Evolutionary conservation across 2,797 vertebrate species (phyloP), one percentile per base, ranked within the genome.

Genomic region (Syngnathus rostellatus): DNA sequence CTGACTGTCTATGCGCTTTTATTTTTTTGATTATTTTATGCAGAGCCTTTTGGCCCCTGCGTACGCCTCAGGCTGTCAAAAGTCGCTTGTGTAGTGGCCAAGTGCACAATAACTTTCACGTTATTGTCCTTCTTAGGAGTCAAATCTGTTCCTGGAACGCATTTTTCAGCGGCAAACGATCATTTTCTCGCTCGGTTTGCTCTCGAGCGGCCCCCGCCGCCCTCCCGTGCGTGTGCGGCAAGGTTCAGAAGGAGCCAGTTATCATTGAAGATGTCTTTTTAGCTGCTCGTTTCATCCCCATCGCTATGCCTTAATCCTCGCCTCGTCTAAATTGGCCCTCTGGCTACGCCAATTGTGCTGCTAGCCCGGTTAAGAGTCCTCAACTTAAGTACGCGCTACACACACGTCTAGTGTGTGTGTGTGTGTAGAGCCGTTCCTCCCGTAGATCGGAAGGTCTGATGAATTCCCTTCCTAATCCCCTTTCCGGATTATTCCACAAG

Each of bases 401-500:
- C 63, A 63, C 58, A 50, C 19, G 65, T 51, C 23, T 62, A 65
- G 50, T 64, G 58, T 78, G 41, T 39, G 64, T 76, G 65, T 68
- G 69, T 68, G 58, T 38, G 23, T 69, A 45, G 63, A 46, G 69
- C 68, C 62, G 66, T 74, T 65, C 72, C 76, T 79, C 70, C 55
- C 57, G 82, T 65, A 82, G 72, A 77, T 81, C 83, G 81, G 86
- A 93, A 91, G 88, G 84, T 88, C 87, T 89, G 87, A 93, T 92
- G 91, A 91, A 93, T 91, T 92, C 90, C 86, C 66, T 69, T 65
- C 65, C 81, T 93, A 91, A 93, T 93, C 88, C 92, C 90, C 10
- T 81, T 79, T 88, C 85, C 81, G 83, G 87, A 92, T 93, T 90
- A 89, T 88, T 91, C 80, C 88, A 79, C 86, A 83, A 81, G 77